These are phyloP conservation scores for Leptonema lineaticorne DNA, from an alignment of 1,140 invertebrate genomes.

Conservation along the genomic window DNA sequence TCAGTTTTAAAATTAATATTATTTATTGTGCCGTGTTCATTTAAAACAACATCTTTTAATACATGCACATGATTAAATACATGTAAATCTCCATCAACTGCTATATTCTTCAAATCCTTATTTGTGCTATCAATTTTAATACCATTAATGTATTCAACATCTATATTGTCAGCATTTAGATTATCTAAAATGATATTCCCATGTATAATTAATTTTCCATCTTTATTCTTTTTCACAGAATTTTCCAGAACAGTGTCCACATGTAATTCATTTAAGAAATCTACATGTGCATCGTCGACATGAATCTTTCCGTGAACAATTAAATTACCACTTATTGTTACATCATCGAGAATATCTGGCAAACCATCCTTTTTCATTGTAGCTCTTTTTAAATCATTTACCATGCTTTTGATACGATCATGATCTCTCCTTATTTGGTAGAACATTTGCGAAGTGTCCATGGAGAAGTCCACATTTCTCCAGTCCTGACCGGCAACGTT, in stretches of 20 bases:
- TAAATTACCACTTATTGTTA: constrained; percentile 39
- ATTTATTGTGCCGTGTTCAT: constrained; percentile 33
- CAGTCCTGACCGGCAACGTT: constrained; percentile 30
- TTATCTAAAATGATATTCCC: constrained; percentile 38
- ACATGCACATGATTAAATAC: constrained; percentile 32
- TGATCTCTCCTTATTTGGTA: constrained; percentile 33
- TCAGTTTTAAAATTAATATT: constrained; percentile 38
- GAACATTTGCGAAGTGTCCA: constrained; percentile 28
- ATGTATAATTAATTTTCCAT: constrained; percentile 31
- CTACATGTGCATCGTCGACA: constrained; percentile 36
- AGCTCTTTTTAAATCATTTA: constrained; percentile 29
- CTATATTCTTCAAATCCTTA: constrained; percentile 15
- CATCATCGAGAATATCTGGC: constrained; percentile 11
- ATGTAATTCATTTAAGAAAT: constrained; percentile 26
- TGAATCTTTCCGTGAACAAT: constrained; percentile 43
- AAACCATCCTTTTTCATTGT: constrained; percentile 31
- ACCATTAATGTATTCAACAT: constrained; percentile 37
- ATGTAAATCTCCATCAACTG: constrained; percentile 31
- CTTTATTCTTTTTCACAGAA: constrained; percentile 27
- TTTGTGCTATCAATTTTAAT: constrained; percentile 28
- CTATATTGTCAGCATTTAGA: constrained; percentile 38
- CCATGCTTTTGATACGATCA: constrained; percentile 27
- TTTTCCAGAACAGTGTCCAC: constrained; percentile 32
- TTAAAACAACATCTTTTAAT: constrained; percentile 30
- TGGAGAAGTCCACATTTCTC: constrained; percentile 25